phyloP scores from a whole-genome alignment of 2,797 vertebrate genomes.

The Philypnodon macrostomus region DNA sequence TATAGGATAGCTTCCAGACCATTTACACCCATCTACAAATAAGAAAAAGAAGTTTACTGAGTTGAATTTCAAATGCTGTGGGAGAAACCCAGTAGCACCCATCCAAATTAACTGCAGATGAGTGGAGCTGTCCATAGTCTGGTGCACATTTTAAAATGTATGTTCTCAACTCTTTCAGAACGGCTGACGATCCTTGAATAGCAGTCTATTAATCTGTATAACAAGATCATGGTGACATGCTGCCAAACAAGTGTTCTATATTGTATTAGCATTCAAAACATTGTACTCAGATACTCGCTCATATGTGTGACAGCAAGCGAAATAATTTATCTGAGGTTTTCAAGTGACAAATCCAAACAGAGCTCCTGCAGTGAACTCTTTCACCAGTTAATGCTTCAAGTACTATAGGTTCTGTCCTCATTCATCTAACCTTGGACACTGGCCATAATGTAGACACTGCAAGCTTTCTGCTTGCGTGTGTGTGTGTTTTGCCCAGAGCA shows the following conservation, averaged over 20 bases:
- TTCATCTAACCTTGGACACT: conserved; percentile 60
- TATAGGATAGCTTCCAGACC: conserved; percentile 35
- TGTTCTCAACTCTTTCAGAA: conserved; percentile 15
- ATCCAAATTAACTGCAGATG: conserved; percentile 41
- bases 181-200: conserved; percentile 15
- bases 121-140: conserved; percentile 30
- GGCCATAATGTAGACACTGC: conserved; percentile 52
- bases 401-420: conserved; percentile 27
- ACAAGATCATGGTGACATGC: conserved; percentile 9
- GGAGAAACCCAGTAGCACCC: conserved; percentile 20
- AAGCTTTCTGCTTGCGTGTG: conserved; percentile 45
- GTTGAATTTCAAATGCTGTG: not conserved
- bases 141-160: conserved; percentile 12
- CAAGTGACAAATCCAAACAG: conserved; percentile 23
- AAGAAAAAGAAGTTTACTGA: conserved; percentile 54
- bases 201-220: conserved; percentile 17
- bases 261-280: conserved; percentile 48
- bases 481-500: conserved; percentile 37
- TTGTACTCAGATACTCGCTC: conserved; percentile 19
- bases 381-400: conserved; percentile 30
- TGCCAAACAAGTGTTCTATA: conserved; percentile 29
- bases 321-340: conserved; percentile 33
- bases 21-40: conserved; percentile 59
- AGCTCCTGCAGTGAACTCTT: conserved; percentile 28
- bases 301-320: conserved; percentile 24